phyloP scores from a whole-genome alignment of 2,113 vertebrate species.

The Conger conger region DNA sequence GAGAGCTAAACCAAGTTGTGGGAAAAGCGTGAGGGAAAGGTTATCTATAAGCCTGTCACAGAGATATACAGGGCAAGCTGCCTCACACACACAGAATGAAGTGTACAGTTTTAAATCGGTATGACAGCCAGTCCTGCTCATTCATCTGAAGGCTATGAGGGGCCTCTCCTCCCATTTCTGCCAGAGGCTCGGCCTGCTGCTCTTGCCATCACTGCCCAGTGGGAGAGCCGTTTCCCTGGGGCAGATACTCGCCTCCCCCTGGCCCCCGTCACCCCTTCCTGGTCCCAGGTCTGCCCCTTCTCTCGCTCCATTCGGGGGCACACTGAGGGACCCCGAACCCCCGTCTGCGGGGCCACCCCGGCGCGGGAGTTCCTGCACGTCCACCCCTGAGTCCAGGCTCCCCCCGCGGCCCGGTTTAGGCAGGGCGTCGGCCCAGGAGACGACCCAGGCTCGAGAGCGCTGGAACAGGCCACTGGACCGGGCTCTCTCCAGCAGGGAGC shows the following conservation, averaged over 20 bases:
- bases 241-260: conserved; percentile 3
- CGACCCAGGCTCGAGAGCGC: conserved; percentile 33
- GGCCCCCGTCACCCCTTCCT: background rate
- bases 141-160: conserved; percentile 32
- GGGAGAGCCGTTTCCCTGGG: conserved; percentile 33
- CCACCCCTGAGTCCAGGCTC: conserved; percentile 39
- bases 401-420: conserved; percentile 22
- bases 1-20: too few relatives aligned
- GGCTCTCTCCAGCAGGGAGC: conserved; percentile 13
- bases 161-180: conserved; percentile 37
- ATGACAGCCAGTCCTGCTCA: background rate
- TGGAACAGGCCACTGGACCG: conserved; percentile 18
- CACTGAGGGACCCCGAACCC: background rate
- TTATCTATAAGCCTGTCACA: background rate
- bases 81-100: background rate
- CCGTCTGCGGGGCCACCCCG: background rate
- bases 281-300: background rate
- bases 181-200: conserved; percentile 23
- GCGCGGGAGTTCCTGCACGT: conserved; percentile 16
- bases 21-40: too few relatives aligned
- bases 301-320: background rate
- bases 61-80: background rate
- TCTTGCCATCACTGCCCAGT: conserved; percentile 1
- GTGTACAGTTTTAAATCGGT: background rate
- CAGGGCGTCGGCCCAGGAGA: conserved; percentile 27